A percentile compares a stretch with the other conserved stretches of the same genome.
Evolutionary conservation across 2,113 vertebrate genomes (phyloP).

Genomic region (Actenoides lindsayi): DNA sequence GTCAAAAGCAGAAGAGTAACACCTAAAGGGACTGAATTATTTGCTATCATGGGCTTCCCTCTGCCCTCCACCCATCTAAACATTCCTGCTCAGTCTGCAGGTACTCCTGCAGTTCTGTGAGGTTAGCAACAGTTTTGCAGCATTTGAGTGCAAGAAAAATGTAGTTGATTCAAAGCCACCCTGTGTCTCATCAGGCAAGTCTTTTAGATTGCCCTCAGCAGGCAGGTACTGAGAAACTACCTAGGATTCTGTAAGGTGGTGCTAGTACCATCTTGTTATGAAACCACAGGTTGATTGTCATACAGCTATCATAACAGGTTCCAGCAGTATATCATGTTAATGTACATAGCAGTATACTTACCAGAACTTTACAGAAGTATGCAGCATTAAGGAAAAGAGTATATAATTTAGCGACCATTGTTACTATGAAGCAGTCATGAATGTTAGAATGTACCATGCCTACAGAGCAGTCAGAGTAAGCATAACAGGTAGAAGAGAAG

Average conservation of each 20-base stretch:
- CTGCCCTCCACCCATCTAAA: neutral
- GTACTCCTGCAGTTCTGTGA: neutral
- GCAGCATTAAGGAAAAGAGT: constrained; percentile 77
- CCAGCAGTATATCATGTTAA: neutral
- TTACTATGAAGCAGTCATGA: neutral
- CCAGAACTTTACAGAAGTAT: constrained; percentile 69
- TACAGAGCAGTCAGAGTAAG: neutral
- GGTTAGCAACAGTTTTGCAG: neutral
- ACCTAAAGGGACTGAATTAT: neutral
- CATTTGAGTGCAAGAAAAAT: neutral
- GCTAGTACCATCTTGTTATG: neutral
- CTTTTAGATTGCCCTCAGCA: neutral
- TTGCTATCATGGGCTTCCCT: neutral
- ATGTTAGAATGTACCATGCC: neutral
- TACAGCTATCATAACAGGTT: neutral
- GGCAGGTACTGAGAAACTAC: neutral
- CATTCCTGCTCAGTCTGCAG: neutral
- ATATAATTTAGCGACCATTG: constrained; percentile 49
- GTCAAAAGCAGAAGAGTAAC: neutral
- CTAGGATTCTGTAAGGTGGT: neutral
- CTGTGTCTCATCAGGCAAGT: neutral
- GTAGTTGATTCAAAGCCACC: neutral
- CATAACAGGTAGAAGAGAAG: neutral
- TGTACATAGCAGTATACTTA: constrained; percentile 66
- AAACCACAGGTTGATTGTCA: neutral